Evolutionary conservation across 92 coral and sea anemone species (phyloP).

Genomic region (Heliopora coerulea): DNA sequence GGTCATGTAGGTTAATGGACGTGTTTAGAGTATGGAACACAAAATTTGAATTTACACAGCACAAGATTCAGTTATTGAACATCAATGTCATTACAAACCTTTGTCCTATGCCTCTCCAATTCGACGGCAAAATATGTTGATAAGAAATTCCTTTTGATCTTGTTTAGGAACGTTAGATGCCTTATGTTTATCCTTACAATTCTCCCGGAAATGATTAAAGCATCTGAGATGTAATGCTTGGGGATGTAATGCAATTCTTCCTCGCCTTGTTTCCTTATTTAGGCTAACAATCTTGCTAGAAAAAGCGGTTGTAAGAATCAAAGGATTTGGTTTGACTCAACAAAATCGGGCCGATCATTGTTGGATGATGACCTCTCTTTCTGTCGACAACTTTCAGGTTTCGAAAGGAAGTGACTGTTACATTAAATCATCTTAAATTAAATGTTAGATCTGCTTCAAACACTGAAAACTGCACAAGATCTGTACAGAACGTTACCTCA

Average conservation of each 20-base stretch:
- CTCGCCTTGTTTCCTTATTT: constrained; percentile 52
- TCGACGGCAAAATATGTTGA: constrained; percentile 12
- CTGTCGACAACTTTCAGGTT: constrained; percentile 42
- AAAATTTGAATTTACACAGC: too few relatives aligned
- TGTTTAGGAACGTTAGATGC: constrained; percentile 30
- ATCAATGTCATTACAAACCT: not conserved
- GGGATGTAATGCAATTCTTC: constrained; percentile 56
- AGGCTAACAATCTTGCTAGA: constrained; percentile 42
- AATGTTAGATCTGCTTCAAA: constrained; percentile 42
- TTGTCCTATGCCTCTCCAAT: not conserved
- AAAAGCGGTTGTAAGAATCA: constrained; percentile 38
- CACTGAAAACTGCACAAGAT: constrained; percentile 36
- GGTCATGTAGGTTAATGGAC: too few relatives aligned
- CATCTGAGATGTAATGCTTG: constrained; percentile 61
- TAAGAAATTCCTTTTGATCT: constrained; percentile 42
- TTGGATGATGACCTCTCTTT: constrained; percentile 31
- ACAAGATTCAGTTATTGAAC: too few relatives aligned
- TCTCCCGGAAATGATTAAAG: constrained; percentile 57
- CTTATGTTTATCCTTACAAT: constrained; percentile 50
- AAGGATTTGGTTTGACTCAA: constrained; percentile 39
- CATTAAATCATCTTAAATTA: constrained; percentile 46
- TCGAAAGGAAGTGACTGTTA: constrained; percentile 42
- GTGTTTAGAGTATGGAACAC: too few relatives aligned
- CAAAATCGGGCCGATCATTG: constrained; percentile 44
- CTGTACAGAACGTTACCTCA: constrained; percentile 39